Evolutionary conservation across 2,113 vertebrate species (phyloP), one percentile per base, ranked within the genome.

Genomic region (Eupsittula cactorum): DNA sequence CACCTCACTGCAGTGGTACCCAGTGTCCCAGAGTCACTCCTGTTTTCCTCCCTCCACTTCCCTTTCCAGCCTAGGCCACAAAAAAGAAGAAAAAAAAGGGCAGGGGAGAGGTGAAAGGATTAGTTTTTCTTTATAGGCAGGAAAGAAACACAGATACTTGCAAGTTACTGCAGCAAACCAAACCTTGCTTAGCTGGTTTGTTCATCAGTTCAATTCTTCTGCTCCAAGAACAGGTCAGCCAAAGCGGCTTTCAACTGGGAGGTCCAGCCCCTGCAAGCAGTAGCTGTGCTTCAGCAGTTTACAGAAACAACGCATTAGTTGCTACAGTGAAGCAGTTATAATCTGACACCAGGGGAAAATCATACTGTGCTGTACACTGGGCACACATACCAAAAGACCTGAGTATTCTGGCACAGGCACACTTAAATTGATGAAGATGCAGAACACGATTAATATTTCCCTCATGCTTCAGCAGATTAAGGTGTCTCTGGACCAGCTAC

Each of bases 21-120:
- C 67, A 53, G 79, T 53, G 77, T 44, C 78, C 70, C 79, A 80
- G 57, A 71, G 24, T 49, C 69, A 71, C 41, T 84, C 13, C n/a
- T 23, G 13, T n/a, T 60, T 57, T 77, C 9, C 55, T 91, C 27
- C 62, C 29, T 65, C 44, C 17, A 27, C 39, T 65, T 71, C 46
- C 23, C 29, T 71, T 92, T 77, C 44, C 41, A 88, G n/a, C 10
- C 53, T 23, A 73, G 20, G 23, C 49, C 76, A 85, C 29, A 79
- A 75, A 74, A 85, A 67, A 28, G 1, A 75, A 67, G 17, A 12
- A 33, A 31, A 16, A 55, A 62, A 25, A 3, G 2, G 6, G 9
- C 0, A 4, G 15, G 2, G 6, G 24, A 37, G 33, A 37, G 2
- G 2, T 5, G 28, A n/a, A 35, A 37, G 1, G 2, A 89, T 24